Conservation (phyloP, 2,888 invertebrate species). For the Heliconius hortense region DNA sequence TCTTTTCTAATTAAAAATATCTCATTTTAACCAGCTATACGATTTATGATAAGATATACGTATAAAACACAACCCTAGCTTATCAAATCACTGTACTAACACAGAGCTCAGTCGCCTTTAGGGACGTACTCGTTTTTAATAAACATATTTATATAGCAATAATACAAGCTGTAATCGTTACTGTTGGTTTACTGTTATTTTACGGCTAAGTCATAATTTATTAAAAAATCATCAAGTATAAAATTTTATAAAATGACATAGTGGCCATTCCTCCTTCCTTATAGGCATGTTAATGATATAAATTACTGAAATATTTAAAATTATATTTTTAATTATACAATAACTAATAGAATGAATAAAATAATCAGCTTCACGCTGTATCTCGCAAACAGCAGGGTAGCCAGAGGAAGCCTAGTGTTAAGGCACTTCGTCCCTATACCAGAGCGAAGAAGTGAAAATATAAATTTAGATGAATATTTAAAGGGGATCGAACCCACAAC, state of each 20-base stretch:
- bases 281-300: not conserved
- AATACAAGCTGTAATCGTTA: conserved; percentile 50
- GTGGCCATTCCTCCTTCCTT: no score
- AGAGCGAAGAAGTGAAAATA: no score
- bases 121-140: conserved; percentile 76
- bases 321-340: no score
- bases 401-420: no score
- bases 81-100: conserved; percentile 68
- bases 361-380: no score
- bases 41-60: not conserved
- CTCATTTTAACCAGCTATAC: not conserved
- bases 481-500: no score
- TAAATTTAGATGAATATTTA: no score
- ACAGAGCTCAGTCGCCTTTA: conserved; percentile 59
- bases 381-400: no score
- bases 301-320: not conserved
- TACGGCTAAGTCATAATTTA: conserved; percentile 27
- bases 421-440: no score
- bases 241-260: not conserved
- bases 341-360: no score
- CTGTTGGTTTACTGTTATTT: conserved; percentile 12
- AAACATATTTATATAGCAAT: conserved; percentile 69
- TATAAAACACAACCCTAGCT: conserved; percentile 56
- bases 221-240: not conserved
- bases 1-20: not conserved